Percentiles rank a stretch among this genome's conserved stretches.
These are phyloP conservation scores for Drosophila triauraria DNA, from an alignment of 1,140 invertebrate species.

Conservation along the genomic window DNA sequence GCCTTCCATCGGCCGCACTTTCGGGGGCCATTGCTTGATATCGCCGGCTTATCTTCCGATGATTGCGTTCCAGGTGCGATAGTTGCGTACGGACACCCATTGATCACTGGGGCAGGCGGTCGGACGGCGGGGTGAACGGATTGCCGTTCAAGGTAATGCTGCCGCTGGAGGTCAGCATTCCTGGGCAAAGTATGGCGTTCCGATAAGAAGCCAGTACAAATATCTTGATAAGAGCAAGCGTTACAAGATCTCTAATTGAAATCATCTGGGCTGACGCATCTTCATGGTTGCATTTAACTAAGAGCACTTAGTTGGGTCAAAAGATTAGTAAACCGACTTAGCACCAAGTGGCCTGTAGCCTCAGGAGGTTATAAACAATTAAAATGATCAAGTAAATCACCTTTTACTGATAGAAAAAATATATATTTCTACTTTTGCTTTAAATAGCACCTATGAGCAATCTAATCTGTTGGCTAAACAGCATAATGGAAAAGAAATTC, in stretches of 20 bases:
- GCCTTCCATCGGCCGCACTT: constrained; percentile 15
- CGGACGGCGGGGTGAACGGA: neutral
- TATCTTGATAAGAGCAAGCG: neutral
- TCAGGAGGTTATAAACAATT: neutral
- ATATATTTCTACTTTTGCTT: neutral
- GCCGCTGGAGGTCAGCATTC: constrained; percentile 15
- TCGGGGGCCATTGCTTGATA: constrained; percentile 39
- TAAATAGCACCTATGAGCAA: neutral
- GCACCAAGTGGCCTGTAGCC: too few species aligned
- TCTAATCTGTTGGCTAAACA: neutral
- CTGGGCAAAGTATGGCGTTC: neutral
- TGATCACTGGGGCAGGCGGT: constrained; percentile 9
- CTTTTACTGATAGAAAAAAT: neutral
- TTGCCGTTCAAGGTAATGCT: constrained; percentile 34
- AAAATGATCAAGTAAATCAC: neutral
- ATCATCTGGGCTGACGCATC: neutral
- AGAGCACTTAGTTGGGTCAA: neutral
- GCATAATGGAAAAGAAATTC: neutral
- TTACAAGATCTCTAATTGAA: constrained; percentile 6
- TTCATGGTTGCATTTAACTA: neutral
- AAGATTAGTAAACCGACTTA: neutral
- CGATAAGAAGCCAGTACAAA: constrained; percentile 4
- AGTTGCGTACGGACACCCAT: constrained; percentile 23
- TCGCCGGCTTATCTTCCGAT: constrained; percentile 47
- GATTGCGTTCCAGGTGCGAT: constrained; percentile 50